Evolutionary conservation across 2,797 vertebrate genomes (phyloP), one percentile per base, ranked within the genome.

Genomic region (Carcharodon carcharias): DNA sequence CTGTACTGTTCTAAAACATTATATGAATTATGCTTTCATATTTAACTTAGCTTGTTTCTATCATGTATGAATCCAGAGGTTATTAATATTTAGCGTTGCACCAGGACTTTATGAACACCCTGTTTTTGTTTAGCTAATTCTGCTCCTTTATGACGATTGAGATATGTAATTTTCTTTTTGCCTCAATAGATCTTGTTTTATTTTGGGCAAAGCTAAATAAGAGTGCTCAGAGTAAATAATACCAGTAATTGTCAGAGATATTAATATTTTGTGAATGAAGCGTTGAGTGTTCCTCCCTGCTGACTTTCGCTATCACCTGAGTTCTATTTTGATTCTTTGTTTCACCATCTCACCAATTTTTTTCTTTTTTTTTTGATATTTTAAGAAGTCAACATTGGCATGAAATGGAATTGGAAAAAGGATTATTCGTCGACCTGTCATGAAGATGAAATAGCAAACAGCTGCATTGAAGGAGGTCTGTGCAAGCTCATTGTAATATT

Each of bases 221-320:
- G 45, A 50, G 21, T 6, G 45, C 40, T 21, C 18, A 50, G 82
- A 26, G 21, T 50, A 50, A 85, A 85, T 85, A 50, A 23, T 40
- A 85, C 21, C 82, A 50, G 45, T 21, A 85, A 85, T 50, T 50
- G 82, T 21, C 23, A 45, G 45, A 50, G 40, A 8, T 85, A 50
- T 50, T 85, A 85, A 85, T 85, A 85, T 85, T 82, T 50, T 85
- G 73, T 77, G 82, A 85, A 50, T 85, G 45, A 85, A 85, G 45
- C 82, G 23, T 8, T 50, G 45, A 50, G 45, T 85, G 82, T 50
- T 50, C 82, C 21, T 85, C 45, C 40, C 82, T 50, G 82, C 40
- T 26, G 45, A 45, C 45, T 85, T 85, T 85, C 45, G 35, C 35
- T 77, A n/a, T 77, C 73, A 77, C 11, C 73, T 77, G 35, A 77